These are phyloP conservation scores for Leucophenga varia DNA, from an alignment of 1,140 invertebrate genomes.

Conservation along the genomic window DNA sequence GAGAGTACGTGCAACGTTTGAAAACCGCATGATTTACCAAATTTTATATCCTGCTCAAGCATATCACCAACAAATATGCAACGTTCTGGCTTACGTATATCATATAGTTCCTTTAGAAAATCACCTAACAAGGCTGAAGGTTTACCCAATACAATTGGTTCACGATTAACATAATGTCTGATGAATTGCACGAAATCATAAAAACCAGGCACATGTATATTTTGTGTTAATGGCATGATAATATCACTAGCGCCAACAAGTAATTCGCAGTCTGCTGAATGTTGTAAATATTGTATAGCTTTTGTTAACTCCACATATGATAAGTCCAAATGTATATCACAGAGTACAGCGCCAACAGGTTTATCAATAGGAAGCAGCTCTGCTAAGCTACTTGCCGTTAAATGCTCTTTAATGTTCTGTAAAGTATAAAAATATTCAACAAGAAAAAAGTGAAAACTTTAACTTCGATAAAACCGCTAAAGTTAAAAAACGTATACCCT, in stretches of 20 bases:
- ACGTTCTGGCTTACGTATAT: constrained; percentile 57
- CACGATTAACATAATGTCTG: constrained; percentile 48
- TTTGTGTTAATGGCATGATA: constrained; percentile 34
- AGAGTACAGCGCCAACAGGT: constrained; percentile 42
- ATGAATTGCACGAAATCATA: constrained; percentile 59
- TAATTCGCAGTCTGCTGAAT: constrained; percentile 30
- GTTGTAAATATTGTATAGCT: constrained; percentile 36
- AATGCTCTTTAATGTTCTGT: constrained; percentile 40
- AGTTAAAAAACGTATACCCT: no score
- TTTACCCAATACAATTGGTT: constrained; percentile 59
- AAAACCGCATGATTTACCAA: constrained; percentile 60
- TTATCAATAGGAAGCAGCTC: constrained; percentile 30
- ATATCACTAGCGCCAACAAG: constrained; percentile 43
- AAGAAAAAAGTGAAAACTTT: background rate
- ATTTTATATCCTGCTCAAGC: constrained; percentile 62
- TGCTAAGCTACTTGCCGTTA: constrained; percentile 30
- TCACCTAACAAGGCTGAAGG: constrained; percentile 59
- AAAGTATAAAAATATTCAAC: background rate
- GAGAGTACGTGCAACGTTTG: constrained; percentile 60
- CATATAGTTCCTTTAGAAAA: constrained; percentile 55
- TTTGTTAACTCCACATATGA: constrained; percentile 42
- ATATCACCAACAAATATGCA: constrained; percentile 65
- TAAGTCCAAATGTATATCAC: constrained; percentile 43
- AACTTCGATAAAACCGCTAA: no score
- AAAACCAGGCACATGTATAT: constrained; percentile 46